Evolutionary conservation across 2,888 invertebrate genomes (phyloP), one percentile per base, ranked within the genome.

Genomic region (Tryphoninae sp.): DNA sequence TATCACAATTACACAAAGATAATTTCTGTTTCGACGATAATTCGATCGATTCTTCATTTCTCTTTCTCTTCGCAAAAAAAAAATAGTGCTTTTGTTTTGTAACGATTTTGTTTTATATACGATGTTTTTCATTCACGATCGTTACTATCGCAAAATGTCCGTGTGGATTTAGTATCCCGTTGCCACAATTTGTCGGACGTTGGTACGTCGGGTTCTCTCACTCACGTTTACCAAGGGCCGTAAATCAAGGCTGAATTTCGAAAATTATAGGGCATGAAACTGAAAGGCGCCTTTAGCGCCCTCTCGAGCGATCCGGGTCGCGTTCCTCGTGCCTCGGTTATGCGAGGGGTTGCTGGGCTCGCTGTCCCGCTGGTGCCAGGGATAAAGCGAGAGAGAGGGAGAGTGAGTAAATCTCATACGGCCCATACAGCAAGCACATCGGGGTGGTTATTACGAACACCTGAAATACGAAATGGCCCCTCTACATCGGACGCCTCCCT

Each of bases 231-330:
- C 33, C 58, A 61, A 64, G 49, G 68, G 76, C 79, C 85, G 87
- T 90, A 90, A 90, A 90, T 90, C 90, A 89, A 81, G 86, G 86
- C 84, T 87, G 87, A 87, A 89, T 89, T 88, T 87, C 82, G 86
- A 87, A 89, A 89, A 90, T 90, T 89, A 90, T 87, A 90, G 88
- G 85, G 88, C 87, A 87, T 86, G 86, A 86, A 88, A 86, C 78
- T 85, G 86, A 84, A 86, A 87, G 86, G 85, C 83, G 85, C 84
- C 81, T 86, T 84, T 84, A 86, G 86, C 80, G 79, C 82, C 83
- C 85, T 83, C 81, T 84, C 84, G 81, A 84, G 7, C 78, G 82
- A 80, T 78, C 55, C 78, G 65, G 76, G 11, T 74, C 72, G 68
- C 72, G 74, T 68, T 74, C 59, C 13, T 51, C 69, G 23, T 42